phyloP scores from a whole-genome alignment of 2,888 invertebrate species.

The Heliconius ismenius region DNA sequence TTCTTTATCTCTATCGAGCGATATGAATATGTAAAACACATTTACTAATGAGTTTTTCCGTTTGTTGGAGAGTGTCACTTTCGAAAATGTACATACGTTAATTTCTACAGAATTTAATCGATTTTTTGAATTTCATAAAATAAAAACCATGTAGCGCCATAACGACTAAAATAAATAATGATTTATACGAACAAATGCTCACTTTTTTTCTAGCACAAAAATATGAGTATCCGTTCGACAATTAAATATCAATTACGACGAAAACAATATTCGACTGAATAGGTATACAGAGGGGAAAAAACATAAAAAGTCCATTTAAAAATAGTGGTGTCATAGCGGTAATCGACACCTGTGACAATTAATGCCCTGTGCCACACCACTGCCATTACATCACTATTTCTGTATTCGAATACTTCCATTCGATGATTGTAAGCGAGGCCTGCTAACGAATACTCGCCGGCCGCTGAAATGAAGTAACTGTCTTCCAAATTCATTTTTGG shows the following conservation, averaged over 20 bases:
- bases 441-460: slow-evolving; percentile 7
- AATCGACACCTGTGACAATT: slow-evolving; percentile 74
- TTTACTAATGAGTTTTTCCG: slow-evolving; percentile 24
- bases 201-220: slow-evolving; percentile 6
- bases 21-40: slow-evolving; percentile 23
- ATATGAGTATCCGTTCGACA: slow-evolving; percentile 14
- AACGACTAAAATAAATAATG: slow-evolving; percentile 15
- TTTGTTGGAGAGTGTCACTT: not conserved
- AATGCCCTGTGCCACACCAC: slow-evolving; percentile 55
- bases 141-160: not conserved
- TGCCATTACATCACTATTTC: slow-evolving; percentile 57
- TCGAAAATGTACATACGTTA: not conserved
- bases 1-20: slow-evolving; percentile 34
- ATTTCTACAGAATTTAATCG: not conserved
- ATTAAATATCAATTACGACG: slow-evolving; percentile 35
- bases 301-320: slow-evolving; percentile 56
- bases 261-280: slow-evolving; percentile 29
- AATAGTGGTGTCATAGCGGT: slow-evolving; percentile 55
- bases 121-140: slow-evolving; percentile 9
- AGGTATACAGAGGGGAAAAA: slow-evolving; percentile 42
- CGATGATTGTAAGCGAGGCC: slow-evolving; percentile 36
- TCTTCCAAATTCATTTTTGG: slow-evolving; percentile 33
- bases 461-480: slow-evolving; percentile 1
- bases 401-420: slow-evolving; percentile 42
- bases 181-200: not conserved